These are phyloP conservation scores for Gouania willdenowi DNA, from an alignment of 2,797 vertebrate species.

Conservation along the genomic window DNA sequence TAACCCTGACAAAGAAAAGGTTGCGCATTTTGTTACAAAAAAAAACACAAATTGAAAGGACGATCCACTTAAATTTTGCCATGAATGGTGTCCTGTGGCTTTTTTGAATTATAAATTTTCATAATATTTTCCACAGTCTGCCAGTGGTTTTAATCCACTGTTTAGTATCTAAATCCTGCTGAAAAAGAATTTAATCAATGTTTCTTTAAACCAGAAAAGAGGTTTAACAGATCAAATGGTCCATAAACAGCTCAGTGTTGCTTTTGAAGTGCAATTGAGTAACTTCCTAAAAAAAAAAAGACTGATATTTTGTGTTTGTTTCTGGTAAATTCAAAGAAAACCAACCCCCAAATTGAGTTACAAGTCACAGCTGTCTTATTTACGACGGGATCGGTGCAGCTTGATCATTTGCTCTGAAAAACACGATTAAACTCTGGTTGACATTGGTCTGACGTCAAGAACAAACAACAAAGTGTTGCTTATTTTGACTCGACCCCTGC, in stretches of 20 bases:
- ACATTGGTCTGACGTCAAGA: neutral
- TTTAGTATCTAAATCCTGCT: slow-evolving; percentile 28
- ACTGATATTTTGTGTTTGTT: neutral
- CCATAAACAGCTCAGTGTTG: slow-evolving; percentile 9
- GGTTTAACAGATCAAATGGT: slow-evolving; percentile 16
- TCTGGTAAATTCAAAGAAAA: neutral
- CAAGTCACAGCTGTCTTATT: too few relatives aligned
- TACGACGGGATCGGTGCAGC: too few relatives aligned
- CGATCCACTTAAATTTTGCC: slow-evolving; percentile 41
- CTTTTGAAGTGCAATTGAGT: slow-evolving; percentile 1
- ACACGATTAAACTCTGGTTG: neutral
- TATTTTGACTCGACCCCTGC: neutral
- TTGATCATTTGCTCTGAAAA: neutral
- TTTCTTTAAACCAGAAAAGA: slow-evolving; percentile 30
- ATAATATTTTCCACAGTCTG: neutral
- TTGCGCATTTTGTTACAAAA: slow-evolving; percentile 9
- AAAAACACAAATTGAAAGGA: slow-evolving; percentile 14
- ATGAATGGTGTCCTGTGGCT: slow-evolving; percentile 6
- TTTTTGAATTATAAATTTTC: slow-evolving; percentile 18
- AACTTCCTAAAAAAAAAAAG: neutral
- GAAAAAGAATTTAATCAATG: slow-evolving; percentile 32
- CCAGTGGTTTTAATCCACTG: slow-evolving; percentile 24
- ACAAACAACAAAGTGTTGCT: neutral
- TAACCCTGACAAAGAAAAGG: slow-evolving; percentile 28
- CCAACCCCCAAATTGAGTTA: neutral